Percentiles rank a stretch among this genome's conserved stretches.
These are phyloP conservation scores for Gastrophryne carolinensis DNA, from an alignment of 2,797 vertebrate genomes.

Conservation along the genomic window DNA sequence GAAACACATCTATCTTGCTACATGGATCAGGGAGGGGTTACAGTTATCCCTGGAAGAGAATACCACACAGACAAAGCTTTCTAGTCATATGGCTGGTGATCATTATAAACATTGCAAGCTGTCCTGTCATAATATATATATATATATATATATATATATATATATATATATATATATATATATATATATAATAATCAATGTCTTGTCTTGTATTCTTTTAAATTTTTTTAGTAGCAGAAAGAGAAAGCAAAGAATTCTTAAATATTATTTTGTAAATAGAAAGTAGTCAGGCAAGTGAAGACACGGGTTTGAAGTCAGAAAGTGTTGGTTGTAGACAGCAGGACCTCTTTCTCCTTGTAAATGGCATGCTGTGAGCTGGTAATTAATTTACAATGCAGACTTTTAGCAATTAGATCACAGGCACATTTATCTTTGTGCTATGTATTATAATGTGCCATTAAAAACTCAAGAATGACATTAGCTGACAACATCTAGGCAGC, in stretches of 20 bases:
- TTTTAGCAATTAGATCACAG: constrained; percentile 39
- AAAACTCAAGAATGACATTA: constrained; percentile 35
- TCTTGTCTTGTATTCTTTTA: background rate
- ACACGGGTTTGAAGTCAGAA: constrained; percentile 31
- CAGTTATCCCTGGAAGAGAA: too few relatives aligned
- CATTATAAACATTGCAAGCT: too few relatives aligned
- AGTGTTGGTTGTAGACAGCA: constrained; percentile 21
- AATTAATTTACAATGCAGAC: constrained; percentile 51
- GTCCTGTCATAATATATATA: too few relatives aligned
- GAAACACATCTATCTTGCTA: too few relatives aligned
- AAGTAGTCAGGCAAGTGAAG: constrained; percentile 55
- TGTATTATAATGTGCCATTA: constrained; percentile 31
- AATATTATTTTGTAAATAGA: constrained; percentile 58
- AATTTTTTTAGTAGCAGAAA: constrained; percentile 53
- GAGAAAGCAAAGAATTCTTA: constrained; percentile 54
- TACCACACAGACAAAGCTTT: too few relatives aligned
- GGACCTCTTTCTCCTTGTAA: constrained; percentile 51
- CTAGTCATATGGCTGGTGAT: too few relatives aligned
- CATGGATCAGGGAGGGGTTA: too few relatives aligned
- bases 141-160: too few relatives aligned
- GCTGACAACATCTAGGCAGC: constrained; percentile 47
- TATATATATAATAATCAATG: too few relatives aligned
- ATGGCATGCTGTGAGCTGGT: constrained; percentile 25
- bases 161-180: too few relatives aligned
- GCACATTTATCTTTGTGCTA: constrained; percentile 30